Evolutionary conservation across 2,113 vertebrate genomes (phyloP).

Genomic region (Colius striatus): DNA sequence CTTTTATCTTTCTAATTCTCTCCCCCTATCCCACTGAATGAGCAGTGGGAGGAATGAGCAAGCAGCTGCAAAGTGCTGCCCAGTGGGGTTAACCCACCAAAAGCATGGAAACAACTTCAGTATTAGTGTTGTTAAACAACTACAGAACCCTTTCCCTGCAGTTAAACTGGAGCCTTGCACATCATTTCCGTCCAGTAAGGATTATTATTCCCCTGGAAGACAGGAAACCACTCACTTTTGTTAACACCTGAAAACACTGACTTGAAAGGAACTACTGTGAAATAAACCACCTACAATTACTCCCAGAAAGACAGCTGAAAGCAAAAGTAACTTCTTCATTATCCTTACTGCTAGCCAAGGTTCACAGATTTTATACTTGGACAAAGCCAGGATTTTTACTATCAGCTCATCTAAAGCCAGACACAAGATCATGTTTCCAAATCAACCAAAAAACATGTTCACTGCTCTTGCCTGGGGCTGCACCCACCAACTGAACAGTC

Average conservation of each 20-base stretch:
- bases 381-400: background rate
- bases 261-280: background rate
- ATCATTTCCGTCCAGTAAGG: background rate
- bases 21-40: background rate
- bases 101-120: background rate
- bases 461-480: background rate
- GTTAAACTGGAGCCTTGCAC: background rate
- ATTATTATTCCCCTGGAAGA: background rate
- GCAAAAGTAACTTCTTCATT: background rate
- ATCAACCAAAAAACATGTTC: accelerated
- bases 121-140: background rate
- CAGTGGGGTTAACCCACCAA: background rate
- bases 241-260: background rate
- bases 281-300: background rate
- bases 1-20: background rate
- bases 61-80: background rate
- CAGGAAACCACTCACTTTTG: background rate
- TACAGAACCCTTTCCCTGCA: background rate
- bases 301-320: background rate
- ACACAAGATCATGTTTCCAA: background rate
- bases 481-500: background rate
- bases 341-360: background rate
- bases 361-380: background rate
- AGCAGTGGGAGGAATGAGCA: accelerated
- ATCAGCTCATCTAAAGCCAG: background rate